Base-by-base conservation (phyloP, 2,888 invertebrate species). In the Amorpha juglandis region DNA sequence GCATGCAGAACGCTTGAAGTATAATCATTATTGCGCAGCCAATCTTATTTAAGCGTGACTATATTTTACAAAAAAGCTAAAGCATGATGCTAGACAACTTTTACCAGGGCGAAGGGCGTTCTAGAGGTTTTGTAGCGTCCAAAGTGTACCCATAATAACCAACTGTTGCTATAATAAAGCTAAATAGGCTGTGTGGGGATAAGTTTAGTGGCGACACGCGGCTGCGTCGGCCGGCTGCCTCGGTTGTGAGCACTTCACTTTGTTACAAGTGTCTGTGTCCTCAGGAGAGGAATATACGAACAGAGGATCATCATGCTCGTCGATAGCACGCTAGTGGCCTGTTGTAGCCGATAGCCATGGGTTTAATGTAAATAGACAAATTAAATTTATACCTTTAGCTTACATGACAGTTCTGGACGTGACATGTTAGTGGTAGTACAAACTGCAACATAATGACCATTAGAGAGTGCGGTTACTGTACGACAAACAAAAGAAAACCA, bases 1-100 rank as follows among this genome's bases (percentile, higher is more conserved):
- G 92, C 92, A 93, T 93, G 92, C 92, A 93, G 93, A 93, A 93
- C 92, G 92, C 92, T 92, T 93, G 93, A 92, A 92, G 91, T 93
- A 91, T 89, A 92, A 92, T 93, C 92, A 93, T 92, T 92, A 93
- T 93, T 92, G 93, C 91, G 92, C 92, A 92, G 93, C 92, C 93
- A 92, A 92, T 92, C 93, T 92, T 89, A 89, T 91, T 90, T 89
- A 93, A 93, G 93, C 92, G 92, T 92, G 93, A 92, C 93, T 93
- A 93, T 93, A 92, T 89, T 92, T 90, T 93, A 93, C 92, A 93
- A 92, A 92, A 90, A 93, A 92, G 92, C 92, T 93, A 78, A 92
- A 93, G 93, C 93, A 93, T 92, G 93, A 93, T 92, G 92, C 93
- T 92, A 92, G 91, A 91, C 91, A 92, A 91, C 85, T 92, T 91